Base-by-base conservation (phyloP, 2,113 vertebrate species). In the Sterrhoptilus dennistouni region DNA sequence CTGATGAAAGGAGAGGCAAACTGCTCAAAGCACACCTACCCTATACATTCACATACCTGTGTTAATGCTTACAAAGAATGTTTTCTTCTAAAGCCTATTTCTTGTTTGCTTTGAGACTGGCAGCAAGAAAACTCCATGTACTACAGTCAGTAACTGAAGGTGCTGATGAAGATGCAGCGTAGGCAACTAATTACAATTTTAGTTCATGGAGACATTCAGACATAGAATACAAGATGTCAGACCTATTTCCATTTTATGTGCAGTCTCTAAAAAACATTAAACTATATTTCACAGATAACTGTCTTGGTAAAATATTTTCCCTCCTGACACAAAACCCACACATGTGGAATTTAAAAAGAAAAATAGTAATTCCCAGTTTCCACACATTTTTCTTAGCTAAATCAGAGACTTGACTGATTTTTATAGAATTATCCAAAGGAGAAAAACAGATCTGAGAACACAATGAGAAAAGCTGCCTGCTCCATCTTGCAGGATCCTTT, bases 171-270 rank as follows among this genome's bases (percentile, higher is more conserved):
- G 93, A 95, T 72, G 84, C n/a, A 87, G 70, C 0, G 50, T 92
- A 91, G 96, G 89, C 96, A 90, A 97, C 97, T 94, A 95, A 95
- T 96, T 89, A 88, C 77, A 81, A 88, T 85, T 53, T 90, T 91
- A 89, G 89, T 90, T 93, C 71, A 79, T 65, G 61, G 49, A 6
- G 2, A 83, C 59, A 81, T 87, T 88, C 71, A 35, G 71, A 72
- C 80, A 79, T 14, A 61, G 53, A 83, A 22, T 25, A 77, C 78
- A 81, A 88, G 57, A 93, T 11, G 1, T 74, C 76, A 89, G 88
- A 92, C n/a, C 65, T 57, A 87, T 49, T 93, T 61, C 47, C 54
- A 76, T 74, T 88, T 91, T 82, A 74, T 35, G 11, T 71, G 35
- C 16, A 59, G 33, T n/a, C 83, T 72, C 74, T 14, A 56, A 87